phyloP scores from a whole-genome alignment of 2,113 vertebrate species.

The Rhinoptilus africanus region DNA sequence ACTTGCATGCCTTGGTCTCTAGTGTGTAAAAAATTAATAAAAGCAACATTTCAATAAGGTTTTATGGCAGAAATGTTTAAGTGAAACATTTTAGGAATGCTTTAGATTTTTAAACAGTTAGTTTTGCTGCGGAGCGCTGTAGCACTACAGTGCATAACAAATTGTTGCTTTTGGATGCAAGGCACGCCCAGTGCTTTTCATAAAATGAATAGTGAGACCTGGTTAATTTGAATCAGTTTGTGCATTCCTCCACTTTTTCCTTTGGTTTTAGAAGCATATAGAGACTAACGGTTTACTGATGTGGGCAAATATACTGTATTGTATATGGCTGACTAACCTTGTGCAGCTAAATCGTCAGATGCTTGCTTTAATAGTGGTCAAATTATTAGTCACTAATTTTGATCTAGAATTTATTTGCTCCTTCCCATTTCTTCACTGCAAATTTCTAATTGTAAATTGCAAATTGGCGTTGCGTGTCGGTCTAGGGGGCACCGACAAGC shows the following conservation, averaged over 20 bases:
- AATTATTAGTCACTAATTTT: neutral
- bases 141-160: slow-evolving; percentile 31
- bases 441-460: neutral
- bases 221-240: slow-evolving; percentile 54
- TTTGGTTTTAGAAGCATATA: slow-evolving; percentile 29
- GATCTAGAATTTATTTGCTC: neutral
- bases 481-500: neutral
- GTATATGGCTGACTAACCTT: neutral
- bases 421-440: neutral
- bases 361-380: neutral
- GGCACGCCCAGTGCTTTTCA: slow-evolving; percentile 55
- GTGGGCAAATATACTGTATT: neutral
- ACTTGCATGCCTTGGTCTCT: slow-evolving; percentile 49
- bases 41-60: slow-evolving; percentile 71
- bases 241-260: slow-evolving; percentile 31
- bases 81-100: slow-evolving; percentile 66
- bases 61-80: slow-evolving; percentile 75
- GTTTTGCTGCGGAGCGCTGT: slow-evolving; percentile 33
- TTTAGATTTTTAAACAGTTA: slow-evolving; percentile 69
- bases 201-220: slow-evolving; percentile 46
- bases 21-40: slow-evolving; percentile 72
- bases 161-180: slow-evolving; percentile 56
- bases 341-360: neutral
- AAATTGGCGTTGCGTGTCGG: neutral
- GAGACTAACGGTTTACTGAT: slow-evolving; percentile 6